Evolutionary conservation across 2,888 invertebrate genomes (phyloP).

Genomic region (Aphidius colemani): DNA sequence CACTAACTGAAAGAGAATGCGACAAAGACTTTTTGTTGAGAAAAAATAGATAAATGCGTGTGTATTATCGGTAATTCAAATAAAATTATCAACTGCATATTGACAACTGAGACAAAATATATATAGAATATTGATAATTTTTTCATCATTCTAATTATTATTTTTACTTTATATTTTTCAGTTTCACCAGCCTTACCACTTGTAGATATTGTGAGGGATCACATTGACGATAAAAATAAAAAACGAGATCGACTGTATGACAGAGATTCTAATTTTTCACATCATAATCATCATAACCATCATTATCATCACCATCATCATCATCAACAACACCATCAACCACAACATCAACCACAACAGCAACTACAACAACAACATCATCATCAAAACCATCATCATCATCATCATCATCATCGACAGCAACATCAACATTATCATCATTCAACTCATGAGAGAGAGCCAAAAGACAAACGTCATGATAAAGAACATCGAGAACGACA

Average conservation of each 20-base stretch:
- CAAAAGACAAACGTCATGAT: slow-evolving; percentile 29
- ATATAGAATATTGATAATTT: neutral
- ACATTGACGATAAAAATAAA: slow-evolving; percentile 42
- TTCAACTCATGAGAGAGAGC: slow-evolving; percentile 41
- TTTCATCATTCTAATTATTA: neutral
- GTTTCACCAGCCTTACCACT: slow-evolving; percentile 51
- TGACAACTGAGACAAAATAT: neutral
- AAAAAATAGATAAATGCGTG: slow-evolving; percentile 18
- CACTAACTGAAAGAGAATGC: slow-evolving; percentile 18
- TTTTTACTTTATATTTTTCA: slow-evolving; percentile 39
- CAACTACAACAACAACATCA: slow-evolving; percentile 34
- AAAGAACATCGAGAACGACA: slow-evolving; percentile 35
- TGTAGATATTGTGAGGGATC: slow-evolving; percentile 49
- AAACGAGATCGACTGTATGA: slow-evolving; percentile 43
- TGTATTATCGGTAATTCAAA: slow-evolving; percentile 32
- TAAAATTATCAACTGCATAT: too few relatives aligned
- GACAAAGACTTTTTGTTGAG: slow-evolving; percentile 23
- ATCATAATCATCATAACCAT: too few relatives aligned
- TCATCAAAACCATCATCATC: slow-evolving; percentile 36
- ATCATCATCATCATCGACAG: slow-evolving; percentile 39
- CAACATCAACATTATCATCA: slow-evolving; percentile 29
- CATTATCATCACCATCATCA: slow-evolving; percentile 14
- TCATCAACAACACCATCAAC: slow-evolving; percentile 33
- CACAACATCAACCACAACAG: slow-evolving; percentile 31
- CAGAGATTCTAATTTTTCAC: slow-evolving; percentile 33